Evolutionary conservation across 2,113 vertebrate genomes (phyloP), one percentile per base, ranked within the genome.

Genomic region (Aptenodytes patagonicus): DNA sequence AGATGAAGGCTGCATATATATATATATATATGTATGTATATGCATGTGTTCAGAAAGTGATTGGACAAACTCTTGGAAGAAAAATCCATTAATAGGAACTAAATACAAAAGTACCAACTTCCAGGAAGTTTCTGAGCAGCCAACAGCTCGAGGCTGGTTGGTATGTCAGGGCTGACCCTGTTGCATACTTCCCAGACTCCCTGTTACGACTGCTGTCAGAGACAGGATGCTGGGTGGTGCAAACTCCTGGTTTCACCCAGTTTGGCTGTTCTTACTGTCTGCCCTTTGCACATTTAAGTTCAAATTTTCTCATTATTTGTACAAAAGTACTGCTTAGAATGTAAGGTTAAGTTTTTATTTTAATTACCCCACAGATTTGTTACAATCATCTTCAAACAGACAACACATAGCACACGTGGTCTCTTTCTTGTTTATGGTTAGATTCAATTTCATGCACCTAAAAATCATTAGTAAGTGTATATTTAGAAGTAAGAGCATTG

Each of bases 1-100:
- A 17, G 99, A 99, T 0, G 99, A 99, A 97, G 99, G 99, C 81
- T 3, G 10, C 34, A 5, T 26, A 29, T 17, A 21, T 18, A 10
- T 16, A 54, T 38, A 28, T 22, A 19, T 32, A 3, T 46, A 26
- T 15, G 2, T 40, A 2, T 49, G 2, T 42, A 3, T 38, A 2
- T 24, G 2, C 52, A 4, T 51, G 7, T 62, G 17, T 57, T 92
- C 54, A 90, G 65, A 82, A 92, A 66, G 36, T 16, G 15, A 65
- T 13, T 51, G 44, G 75, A n/a, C 40, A 61, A 61, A 73, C 71
- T 78, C 11, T 60, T 84, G n/a, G 18, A 28, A 69, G 69, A 52
- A 77, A 85, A 82, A 62, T 57, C 7, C 31, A 47, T 75, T 52
- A 22, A n/a, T 5, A 47, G 25, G 55, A 78, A 51, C 51, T 5